Percentiles rank a stretch among this genome's conserved stretches.
These are phyloP conservation scores for Melieria omissa DNA, from an alignment of 2,888 invertebrate species.

Conservation along the genomic window DNA sequence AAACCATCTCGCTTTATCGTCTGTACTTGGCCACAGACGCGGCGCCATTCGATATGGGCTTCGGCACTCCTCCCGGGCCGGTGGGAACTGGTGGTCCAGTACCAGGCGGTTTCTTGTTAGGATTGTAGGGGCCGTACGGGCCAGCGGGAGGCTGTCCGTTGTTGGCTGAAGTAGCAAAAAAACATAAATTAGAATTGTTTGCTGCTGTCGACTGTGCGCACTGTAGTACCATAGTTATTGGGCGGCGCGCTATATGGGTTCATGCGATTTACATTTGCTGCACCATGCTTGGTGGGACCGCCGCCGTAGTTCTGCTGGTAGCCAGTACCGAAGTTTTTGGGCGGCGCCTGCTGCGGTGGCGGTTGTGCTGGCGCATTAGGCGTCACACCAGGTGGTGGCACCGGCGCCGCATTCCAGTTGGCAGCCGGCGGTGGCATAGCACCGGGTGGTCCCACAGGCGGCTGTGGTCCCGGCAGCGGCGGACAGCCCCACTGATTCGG, in stretches of 20 bases:
- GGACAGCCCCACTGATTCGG: slow-evolving; percentile 56
- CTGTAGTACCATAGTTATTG: slow-evolving; percentile 48
- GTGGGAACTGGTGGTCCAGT: slow-evolving; percentile 48
- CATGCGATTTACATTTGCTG: slow-evolving; percentile 76
- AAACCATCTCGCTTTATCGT: too few relatives aligned
- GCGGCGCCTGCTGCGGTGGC: slow-evolving; percentile 46
- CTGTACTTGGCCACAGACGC: slow-evolving; percentile 29
- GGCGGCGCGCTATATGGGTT: slow-evolving; percentile 69
- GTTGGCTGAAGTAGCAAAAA: slow-evolving; percentile 42
- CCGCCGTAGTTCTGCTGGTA: slow-evolving; percentile 87
- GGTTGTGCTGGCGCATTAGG: slow-evolving; percentile 42
- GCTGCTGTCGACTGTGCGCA: too few relatives aligned
- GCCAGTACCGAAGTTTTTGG: slow-evolving; percentile 70
- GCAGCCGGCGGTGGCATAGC: slow-evolving; percentile 51
- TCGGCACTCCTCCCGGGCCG: slow-evolving; percentile 47
- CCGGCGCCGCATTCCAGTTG: slow-evolving; percentile 45
- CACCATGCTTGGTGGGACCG: slow-evolving; percentile 79
- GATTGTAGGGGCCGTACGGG: slow-evolving; percentile 53
- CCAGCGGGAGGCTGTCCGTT: slow-evolving; percentile 46
- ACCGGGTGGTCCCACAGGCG: slow-evolving; percentile 43
- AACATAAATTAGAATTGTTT: too few relatives aligned
- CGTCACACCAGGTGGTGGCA: slow-evolving; percentile 47
- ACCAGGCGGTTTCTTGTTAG: slow-evolving; percentile 31
- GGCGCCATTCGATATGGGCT: slow-evolving; percentile 51
- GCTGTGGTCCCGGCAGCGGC: slow-evolving; percentile 46